phyloP scores from a whole-genome alignment of 2,113 vertebrate genomes.

The Pampusana beccarii region DNA sequence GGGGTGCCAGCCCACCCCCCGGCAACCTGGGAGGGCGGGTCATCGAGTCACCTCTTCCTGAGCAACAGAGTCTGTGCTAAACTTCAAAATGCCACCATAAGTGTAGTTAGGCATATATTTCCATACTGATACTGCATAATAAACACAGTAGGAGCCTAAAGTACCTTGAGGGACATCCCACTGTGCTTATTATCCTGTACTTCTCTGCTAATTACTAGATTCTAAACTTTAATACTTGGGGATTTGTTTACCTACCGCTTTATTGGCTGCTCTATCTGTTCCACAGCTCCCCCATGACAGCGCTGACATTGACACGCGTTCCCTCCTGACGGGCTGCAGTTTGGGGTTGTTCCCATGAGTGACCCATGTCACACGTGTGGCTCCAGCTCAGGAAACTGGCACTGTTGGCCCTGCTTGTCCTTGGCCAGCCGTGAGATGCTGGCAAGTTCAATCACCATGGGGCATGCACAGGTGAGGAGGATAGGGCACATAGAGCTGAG shows the following conservation, averaged over 20 bases:
- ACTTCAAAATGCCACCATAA: conserved; percentile 74
- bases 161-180: conserved; percentile 68
- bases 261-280: background rate
- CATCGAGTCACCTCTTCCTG: conserved; percentile 63
- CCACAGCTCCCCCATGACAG: background rate
- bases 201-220: conserved; percentile 67
- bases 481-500: too few relatives aligned
- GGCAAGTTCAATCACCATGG: fast-evolving
- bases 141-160: conserved; percentile 74
- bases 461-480: fast-evolving
- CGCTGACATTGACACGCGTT: background rate
- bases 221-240: conserved; percentile 53
- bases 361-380: background rate
- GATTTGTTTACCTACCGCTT: conserved; percentile 66
- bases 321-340: background rate
- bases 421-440: fast-evolving
- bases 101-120: conserved; percentile 78
- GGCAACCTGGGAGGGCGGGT: conserved; percentile 49
- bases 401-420: background rate
- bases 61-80: conserved; percentile 60
- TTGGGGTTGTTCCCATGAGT: background rate
- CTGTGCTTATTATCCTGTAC: conserved; percentile 68
- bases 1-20: background rate
- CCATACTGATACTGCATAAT: conserved; percentile 74
- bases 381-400: background rate